A percentile compares a stretch with the other conserved stretches of the same genome.
Evolutionary conservation across 2,113 vertebrate genomes (phyloP).

Genomic region (Hypomesus transpacificus): DNA sequence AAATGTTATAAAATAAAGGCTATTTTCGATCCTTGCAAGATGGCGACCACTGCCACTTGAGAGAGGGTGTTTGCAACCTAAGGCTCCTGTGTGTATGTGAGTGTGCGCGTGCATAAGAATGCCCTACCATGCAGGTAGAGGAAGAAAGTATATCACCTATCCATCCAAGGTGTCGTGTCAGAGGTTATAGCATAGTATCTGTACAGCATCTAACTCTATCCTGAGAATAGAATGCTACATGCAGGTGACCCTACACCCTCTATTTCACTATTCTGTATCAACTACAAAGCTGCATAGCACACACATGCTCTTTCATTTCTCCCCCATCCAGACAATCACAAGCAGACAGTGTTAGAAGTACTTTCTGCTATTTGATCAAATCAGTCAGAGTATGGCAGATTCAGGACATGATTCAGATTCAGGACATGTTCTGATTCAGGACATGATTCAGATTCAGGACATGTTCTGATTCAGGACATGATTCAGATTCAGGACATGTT

Average conservation of each 20-base stretch:
- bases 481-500: too few relatives aligned
- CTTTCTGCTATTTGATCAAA: background rate
- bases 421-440: too few relatives aligned
- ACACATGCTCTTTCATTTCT: background rate
- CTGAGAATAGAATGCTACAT: conserved; percentile 20
- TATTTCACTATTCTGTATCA: conserved; percentile 15
- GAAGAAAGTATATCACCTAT: background rate
- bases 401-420: too few relatives aligned
- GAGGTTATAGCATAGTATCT: background rate
- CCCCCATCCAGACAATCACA: background rate
- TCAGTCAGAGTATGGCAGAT: too few relatives aligned
- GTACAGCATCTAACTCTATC: conserved; percentile 33
- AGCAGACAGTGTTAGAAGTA: background rate
- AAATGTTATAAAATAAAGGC: background rate
- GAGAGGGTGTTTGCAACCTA: too few relatives aligned
- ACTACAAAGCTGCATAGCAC: conserved; percentile 43
- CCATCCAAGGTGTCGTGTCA: background rate
- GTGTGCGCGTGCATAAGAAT: too few relatives aligned
- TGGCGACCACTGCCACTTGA: background rate
- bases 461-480: too few relatives aligned
- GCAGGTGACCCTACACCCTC: background rate
- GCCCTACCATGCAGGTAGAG: background rate
- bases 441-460: too few relatives aligned
- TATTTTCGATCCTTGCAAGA: background rate
- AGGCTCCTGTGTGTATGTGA: too few relatives aligned